phyloP scores from a whole-genome alignment of 53 echinoderm and acorn worm species.

The Crossaster papposus region DNA sequence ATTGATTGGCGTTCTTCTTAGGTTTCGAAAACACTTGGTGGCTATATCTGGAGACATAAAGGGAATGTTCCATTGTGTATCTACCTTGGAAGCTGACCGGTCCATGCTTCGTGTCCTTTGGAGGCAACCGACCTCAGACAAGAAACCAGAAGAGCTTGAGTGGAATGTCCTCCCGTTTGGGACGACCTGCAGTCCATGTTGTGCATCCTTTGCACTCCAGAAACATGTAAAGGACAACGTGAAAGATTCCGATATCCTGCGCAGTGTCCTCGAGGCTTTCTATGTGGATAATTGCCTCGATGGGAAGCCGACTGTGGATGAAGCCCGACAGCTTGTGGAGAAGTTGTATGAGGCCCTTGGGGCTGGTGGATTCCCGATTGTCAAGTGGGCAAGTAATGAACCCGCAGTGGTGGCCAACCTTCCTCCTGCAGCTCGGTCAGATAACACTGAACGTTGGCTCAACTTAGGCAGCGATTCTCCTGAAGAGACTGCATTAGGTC shows the following conservation, averaged over 20 bases:
- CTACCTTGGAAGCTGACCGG: not conserved
- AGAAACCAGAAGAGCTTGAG: slow-evolving; percentile 17
- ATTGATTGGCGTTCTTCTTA: slow-evolving; percentile 3
- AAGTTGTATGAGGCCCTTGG: not conserved
- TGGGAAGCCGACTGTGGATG: not conserved
- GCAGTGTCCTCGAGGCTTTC: slow-evolving; percentile 12
- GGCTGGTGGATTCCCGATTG: slow-evolving; percentile 51
- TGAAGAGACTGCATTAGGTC: slow-evolving; percentile 41
- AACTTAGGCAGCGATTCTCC: not conserved
- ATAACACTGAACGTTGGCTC: slow-evolving; percentile 4
- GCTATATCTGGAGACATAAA: slow-evolving; percentile 20
- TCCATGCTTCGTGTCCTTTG: slow-evolving; percentile 24
- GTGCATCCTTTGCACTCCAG: slow-evolving; percentile 48
- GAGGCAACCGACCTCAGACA: not conserved
- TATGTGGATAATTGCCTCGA: slow-evolving; percentile 32
- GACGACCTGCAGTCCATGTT: slow-evolving; percentile 59
- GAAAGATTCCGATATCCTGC: slow-evolving; percentile 10
- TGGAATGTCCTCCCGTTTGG: slow-evolving; percentile 63
- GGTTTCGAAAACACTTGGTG: slow-evolving; percentile 14
- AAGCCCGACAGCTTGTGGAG: slow-evolving; percentile 3
- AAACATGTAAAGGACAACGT: slow-evolving; percentile 43
- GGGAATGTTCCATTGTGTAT: slow-evolving; percentile 30
- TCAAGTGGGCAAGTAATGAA: slow-evolving; percentile 49
- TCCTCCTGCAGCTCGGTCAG: slow-evolving; percentile 1
- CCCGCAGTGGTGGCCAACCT: slow-evolving; percentile 5